A percentile compares a stretch with the other conserved stretches of the same genome.
phyloP scores from a whole-genome alignment of 2,113 vertebrate species.

The Brachirus orientalis region DNA sequence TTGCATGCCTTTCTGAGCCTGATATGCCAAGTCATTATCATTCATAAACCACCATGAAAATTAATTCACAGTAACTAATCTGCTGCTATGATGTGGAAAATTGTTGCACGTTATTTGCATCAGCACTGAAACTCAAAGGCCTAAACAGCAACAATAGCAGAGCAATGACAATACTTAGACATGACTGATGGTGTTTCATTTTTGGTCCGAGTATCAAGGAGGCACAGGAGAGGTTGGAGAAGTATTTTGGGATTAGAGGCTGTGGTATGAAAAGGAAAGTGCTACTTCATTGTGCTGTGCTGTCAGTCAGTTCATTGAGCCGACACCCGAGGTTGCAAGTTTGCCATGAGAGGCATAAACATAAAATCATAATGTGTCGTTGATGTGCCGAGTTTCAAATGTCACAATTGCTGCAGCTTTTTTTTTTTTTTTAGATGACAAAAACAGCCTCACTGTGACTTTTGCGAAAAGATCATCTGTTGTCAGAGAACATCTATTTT shows the following conservation, averaged over 20 bases:
- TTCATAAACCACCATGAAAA: slow-evolving; percentile 68
- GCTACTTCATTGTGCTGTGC: slow-evolving; percentile 28
- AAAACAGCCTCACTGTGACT: background rate
- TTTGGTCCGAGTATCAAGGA: slow-evolving; percentile 30
- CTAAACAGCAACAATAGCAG: slow-evolving; percentile 47
- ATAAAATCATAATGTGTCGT: slow-evolving; percentile 24
- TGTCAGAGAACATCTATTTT: slow-evolving; percentile 29
- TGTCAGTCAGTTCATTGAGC: slow-evolving; percentile 45
- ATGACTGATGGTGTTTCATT: slow-evolving; percentile 37
- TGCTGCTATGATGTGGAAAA: slow-evolving; percentile 61
- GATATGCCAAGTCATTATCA: slow-evolving; percentile 67
- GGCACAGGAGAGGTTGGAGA: slow-evolving; percentile 20
- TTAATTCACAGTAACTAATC: slow-evolving; percentile 70
- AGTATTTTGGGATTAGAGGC: slow-evolving; percentile 11
- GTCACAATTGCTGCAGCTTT: slow-evolving; percentile 36
- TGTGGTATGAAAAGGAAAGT: slow-evolving; percentile 29
- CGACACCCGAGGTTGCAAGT: slow-evolving; percentile 41
- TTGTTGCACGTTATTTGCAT: slow-evolving; percentile 57
- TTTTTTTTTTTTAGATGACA: slow-evolving; percentile 12
- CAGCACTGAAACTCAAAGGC: slow-evolving; percentile 34
- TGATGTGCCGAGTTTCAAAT: slow-evolving; percentile 33
- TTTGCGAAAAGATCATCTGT: slow-evolving; percentile 29
- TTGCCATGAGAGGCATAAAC: slow-evolving; percentile 10
- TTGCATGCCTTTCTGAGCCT: slow-evolving; percentile 70
- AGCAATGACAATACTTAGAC: slow-evolving; percentile 41